phyloP scores from a whole-genome alignment of 2,797 vertebrate genomes.

The Morus bassanus region DNA sequence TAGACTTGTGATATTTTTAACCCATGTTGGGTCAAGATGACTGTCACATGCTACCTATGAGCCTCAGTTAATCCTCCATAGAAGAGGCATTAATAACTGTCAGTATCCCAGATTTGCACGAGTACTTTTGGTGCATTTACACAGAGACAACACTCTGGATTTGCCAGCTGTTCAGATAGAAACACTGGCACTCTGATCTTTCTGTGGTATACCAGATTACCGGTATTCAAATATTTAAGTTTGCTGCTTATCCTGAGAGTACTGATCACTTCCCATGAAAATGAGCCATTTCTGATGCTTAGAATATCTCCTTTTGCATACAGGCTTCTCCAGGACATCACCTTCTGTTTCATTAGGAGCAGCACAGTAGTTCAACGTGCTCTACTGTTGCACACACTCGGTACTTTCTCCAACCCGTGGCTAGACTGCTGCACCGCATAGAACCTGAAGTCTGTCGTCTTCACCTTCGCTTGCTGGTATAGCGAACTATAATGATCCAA shows the following conservation, averaged over 20 bases:
- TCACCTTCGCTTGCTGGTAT: neutral
- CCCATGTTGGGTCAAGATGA: neutral
- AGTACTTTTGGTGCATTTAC: neutral
- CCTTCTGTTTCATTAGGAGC: neutral
- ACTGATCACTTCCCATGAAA: neutral
- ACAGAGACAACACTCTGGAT: neutral
- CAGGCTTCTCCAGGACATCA: neutral
- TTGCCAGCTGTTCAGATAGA: neutral
- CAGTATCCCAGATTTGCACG: neutral
- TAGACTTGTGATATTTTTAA: neutral
- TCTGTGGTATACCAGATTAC: neutral
- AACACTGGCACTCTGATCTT: neutral
- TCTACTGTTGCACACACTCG: neutral
- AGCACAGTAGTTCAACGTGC: neutral
- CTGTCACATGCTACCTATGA: fast-evolving
- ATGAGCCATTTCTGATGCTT: neutral
- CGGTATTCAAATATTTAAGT: neutral
- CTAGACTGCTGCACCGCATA: neutral
- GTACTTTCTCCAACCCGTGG: neutral
- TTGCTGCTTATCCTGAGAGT: neutral
- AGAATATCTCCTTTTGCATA: neutral
- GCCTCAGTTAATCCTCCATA: neutral
- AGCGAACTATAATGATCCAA: neutral
- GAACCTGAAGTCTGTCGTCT: neutral
- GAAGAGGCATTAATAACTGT: neutral